phyloP scores from a whole-genome alignment of 2,888 invertebrate genomes.

The Sacculina carcini region DNA sequence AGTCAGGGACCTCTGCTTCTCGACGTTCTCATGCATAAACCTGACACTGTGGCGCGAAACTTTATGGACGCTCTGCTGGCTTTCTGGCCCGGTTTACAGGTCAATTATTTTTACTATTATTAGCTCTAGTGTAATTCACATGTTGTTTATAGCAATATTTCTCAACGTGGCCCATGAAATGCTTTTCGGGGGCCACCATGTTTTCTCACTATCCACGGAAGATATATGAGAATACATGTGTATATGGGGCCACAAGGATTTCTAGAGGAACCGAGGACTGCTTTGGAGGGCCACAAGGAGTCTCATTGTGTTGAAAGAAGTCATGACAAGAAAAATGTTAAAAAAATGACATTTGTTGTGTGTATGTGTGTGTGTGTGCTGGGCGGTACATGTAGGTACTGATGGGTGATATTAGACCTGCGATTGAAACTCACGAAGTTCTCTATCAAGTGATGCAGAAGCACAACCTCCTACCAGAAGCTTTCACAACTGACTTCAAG shows the following conservation, averaged over 20 bases:
- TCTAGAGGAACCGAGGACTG: too few relatives aligned
- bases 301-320: too few relatives aligned
- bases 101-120: too few relatives aligned
- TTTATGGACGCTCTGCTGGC: constrained; percentile 94
- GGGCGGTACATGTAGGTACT: constrained; percentile 26
- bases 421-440: constrained; percentile 98
- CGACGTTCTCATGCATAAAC: constrained; percentile 84
- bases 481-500: constrained; percentile 91
- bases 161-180: too few relatives aligned
- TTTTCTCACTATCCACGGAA: too few relatives aligned
- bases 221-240: too few relatives aligned
- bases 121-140: background rate
- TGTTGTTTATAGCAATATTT: too few relatives aligned
- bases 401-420: constrained; percentile 77
- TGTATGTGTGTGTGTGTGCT: background rate
- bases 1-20: constrained; percentile 81
- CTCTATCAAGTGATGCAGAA: constrained; percentile 90
- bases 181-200: too few relatives aligned
- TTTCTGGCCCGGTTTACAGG: constrained; percentile 95
- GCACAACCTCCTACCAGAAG: constrained; percentile 94
- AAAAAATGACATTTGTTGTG: background rate
- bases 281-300: too few relatives aligned
- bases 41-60: constrained; percentile 72
- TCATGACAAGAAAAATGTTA: too few relatives aligned
- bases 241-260: too few relatives aligned